These are phyloP conservation scores for Prorops nasuta DNA, from an alignment of 1,140 invertebrate genomes.

Conservation along the genomic window DNA sequence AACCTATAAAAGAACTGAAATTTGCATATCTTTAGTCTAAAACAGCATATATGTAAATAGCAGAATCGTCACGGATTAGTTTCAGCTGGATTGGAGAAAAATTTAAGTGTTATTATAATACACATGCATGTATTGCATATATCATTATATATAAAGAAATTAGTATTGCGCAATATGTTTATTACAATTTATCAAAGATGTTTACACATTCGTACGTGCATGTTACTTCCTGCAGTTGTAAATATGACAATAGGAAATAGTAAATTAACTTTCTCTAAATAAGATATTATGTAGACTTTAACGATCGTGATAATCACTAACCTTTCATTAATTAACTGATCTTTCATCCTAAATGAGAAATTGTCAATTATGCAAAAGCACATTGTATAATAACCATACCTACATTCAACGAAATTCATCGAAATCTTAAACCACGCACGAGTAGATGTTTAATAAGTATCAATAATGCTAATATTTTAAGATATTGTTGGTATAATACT, in stretches of 20 bases:
- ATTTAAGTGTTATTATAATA: constrained; percentile 15
- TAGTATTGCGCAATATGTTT: not conserved
- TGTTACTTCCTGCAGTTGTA: constrained; percentile 24
- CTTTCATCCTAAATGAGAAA: constrained; percentile 54
- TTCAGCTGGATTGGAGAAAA: constrained; percentile 9
- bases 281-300: constrained; percentile 42
- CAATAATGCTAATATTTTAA: not conserved
- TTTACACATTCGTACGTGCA: constrained; percentile 32
- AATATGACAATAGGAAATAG: constrained; percentile 27
- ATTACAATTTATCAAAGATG: constrained; percentile 5
- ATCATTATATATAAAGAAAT: not conserved
- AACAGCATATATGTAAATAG: no score
- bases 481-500: not conserved
- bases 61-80: constrained; percentile 8
- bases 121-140: not conserved
- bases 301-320: constrained; percentile 57
- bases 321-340: constrained; percentile 66
- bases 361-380: not conserved
- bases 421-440: not conserved
- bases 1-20: no score
- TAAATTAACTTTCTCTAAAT: constrained; percentile 21
- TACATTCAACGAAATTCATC: not conserved
- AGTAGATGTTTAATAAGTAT: not conserved
- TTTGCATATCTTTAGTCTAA: no score
- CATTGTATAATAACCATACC: not conserved